phyloP scores from a whole-genome alignment of 2,888 invertebrate species.

The Teinopalpus imperialis region DNA sequence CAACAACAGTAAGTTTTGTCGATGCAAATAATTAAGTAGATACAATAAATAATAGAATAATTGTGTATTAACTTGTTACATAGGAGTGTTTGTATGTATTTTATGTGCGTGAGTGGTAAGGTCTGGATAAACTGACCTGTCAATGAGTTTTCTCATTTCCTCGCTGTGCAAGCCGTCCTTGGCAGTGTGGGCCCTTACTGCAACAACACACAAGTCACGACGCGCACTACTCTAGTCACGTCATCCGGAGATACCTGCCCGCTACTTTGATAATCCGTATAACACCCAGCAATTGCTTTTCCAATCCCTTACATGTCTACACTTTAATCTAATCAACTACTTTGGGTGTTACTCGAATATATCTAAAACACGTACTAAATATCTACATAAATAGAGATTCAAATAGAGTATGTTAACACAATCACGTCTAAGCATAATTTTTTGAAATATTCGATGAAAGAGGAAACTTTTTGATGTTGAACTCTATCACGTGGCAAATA shows the following conservation, averaged over 20 bases:
- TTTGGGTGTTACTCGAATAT: constrained; percentile 49
- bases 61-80: constrained; percentile 9
- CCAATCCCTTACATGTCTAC: background rate
- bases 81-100: too few relatives aligned
- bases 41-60: background rate
- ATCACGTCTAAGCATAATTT: constrained; percentile 69
- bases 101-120: constrained; percentile 32
- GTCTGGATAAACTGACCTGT: constrained; percentile 89
- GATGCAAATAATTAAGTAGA: background rate
- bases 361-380: constrained; percentile 63
- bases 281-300: constrained; percentile 40
- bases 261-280: constrained; percentile 52
- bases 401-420: constrained; percentile 69
- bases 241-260: constrained; percentile 55
- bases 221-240: constrained; percentile 74
- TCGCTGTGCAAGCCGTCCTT: constrained; percentile 97
- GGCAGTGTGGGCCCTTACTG: constrained; percentile 86
- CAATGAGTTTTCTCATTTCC: constrained; percentile 98
- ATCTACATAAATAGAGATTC: constrained; percentile 68
- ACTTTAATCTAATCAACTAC: constrained; percentile 9
- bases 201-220: constrained; percentile 81
- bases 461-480: constrained; percentile 34
- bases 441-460: constrained; percentile 41
- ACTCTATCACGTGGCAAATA: constrained; percentile 43
- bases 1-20: too few relatives aligned